Evolutionary conservation across 2,888 invertebrate species (phyloP).

Genomic region (Lissocephala sabroskyi): DNA sequence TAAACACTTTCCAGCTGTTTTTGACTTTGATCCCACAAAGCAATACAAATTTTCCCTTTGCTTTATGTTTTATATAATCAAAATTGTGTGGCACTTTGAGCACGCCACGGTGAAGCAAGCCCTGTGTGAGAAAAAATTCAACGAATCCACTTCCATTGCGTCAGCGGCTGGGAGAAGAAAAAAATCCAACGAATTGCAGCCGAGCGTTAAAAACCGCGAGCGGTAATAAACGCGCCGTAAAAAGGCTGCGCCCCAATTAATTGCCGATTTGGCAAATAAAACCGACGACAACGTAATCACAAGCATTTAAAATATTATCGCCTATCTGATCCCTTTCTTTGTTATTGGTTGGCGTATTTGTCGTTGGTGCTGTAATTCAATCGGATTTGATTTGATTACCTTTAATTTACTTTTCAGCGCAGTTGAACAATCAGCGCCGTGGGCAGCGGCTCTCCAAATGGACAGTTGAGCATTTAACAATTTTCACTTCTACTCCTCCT

Average conservation of each 20-base stretch:
- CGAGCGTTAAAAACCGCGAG: slow-evolving; percentile 15
- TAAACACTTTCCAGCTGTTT: no score
- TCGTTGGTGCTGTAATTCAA: slow-evolving; percentile 46
- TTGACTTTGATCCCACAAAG: no score
- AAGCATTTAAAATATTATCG: slow-evolving; percentile 32
- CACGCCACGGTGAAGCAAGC: no score
- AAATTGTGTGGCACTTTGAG: no score
- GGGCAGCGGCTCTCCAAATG: slow-evolving; percentile 23
- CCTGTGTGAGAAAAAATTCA: no score
- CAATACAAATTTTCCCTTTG: no score
- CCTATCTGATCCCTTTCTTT: neutral
- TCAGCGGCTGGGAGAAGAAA: no score
- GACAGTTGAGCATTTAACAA: slow-evolving; percentile 56
- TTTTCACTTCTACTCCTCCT: no score
- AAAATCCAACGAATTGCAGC: no score
- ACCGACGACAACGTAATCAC: slow-evolving; percentile 14
- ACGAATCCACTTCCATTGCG: no score
- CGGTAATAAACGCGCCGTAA: slow-evolving; percentile 9
- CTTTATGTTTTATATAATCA: no score
- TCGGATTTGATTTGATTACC: slow-evolving; percentile 58
- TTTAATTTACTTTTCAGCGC: slow-evolving; percentile 66
- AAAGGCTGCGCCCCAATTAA: slow-evolving; percentile 14
- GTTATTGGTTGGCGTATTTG: no score
- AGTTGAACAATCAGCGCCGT: slow-evolving; percentile 26
- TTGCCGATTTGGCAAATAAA: slow-evolving; percentile 30